These are phyloP conservation scores for Popillia japonica DNA, from an alignment of 1,140 invertebrate species.

Conservation along the genomic window DNA sequence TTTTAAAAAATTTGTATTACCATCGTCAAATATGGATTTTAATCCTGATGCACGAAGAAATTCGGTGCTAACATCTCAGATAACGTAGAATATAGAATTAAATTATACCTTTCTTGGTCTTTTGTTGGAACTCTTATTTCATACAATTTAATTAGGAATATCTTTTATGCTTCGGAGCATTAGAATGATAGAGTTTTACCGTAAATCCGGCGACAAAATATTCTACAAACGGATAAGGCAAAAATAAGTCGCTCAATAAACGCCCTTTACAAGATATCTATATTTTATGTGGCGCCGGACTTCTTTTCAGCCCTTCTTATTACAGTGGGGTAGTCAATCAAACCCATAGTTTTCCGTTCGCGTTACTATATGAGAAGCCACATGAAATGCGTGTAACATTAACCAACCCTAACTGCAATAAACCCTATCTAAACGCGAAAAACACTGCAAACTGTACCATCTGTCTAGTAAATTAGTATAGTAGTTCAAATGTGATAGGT, in stretches of 20 bases:
- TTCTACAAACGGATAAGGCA: background rate
- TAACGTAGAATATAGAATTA: background rate
- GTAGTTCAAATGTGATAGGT: conserved; percentile 17
- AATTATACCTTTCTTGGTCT: conserved; percentile 27
- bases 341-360: background rate
- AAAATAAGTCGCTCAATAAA: conserved; percentile 19
- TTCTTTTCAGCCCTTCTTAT: background rate
- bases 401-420: conserved; percentile 19
- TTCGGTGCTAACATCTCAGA: background rate
- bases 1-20: conserved; percentile 4
- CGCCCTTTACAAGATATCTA: conserved; percentile 25
- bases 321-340: conserved; percentile 10
- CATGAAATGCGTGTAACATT: background rate
- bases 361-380: background rate
- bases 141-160: conserved; percentile 26
- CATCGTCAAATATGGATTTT: background rate
- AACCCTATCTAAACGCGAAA: conserved; percentile 29
- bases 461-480: conserved; percentile 9
- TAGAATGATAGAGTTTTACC: background rate
- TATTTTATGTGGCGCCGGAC: conserved; percentile 38
- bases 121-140: conserved; percentile 12
- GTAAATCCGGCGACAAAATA: conserved; percentile 1
- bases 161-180: conserved; percentile 23
- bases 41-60: background rate
- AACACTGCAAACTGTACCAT: conserved; percentile 3